Base-by-base conservation (phyloP, 2,113 vertebrate species). In the Vulpes vulpes region DNA sequence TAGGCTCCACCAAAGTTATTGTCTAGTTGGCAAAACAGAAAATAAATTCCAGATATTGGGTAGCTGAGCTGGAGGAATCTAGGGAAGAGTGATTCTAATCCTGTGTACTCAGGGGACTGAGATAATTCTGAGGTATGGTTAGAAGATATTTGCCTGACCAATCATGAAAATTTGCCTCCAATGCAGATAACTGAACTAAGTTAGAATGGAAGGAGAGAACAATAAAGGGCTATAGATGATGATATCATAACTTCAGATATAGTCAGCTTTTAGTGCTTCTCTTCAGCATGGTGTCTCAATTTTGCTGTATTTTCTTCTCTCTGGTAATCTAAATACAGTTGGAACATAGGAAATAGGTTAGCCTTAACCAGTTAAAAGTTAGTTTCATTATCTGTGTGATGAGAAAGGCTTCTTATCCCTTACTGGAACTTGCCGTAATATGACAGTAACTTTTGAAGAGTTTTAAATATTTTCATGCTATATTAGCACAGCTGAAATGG, bases 401-500 rank as follows among this genome's bases (percentile, higher is more conserved):
- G 14, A 3, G 22, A 64, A 81, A 84, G 89, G 55, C 38, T 92
- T 62, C 57, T 93, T 87, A 51, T 84, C 30, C 65, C 11, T 64
- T 90, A 43, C 6, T 92, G 11, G 11, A 96, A 92, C n/a, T 95
- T 88, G 82, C 57, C 60, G 23, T 96, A 85, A 55, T 82, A 91
- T 95, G 43, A 64, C 27, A 92, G 9, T 92, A 69, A 25, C 4
- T 92, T 95, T 65, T 96, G n/a, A 85, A 94, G 51, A 60, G 11
- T 84, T 94, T 87, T 84, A 60, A 83, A 94, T 25, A 51, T 94
- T 65, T 98, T 90, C 27, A 55, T 81, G 38, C 55, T 93, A 5
- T 69, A 76, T 92, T 62, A 71, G 27, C 30, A 67, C 10, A 82
- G 49, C n/a, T 85, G 12, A 94, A 97, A 7, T 89, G 27, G 11